Base-by-base conservation (phyloP, 2,113 vertebrate genomes). In the Leiothrix lutea region DNA sequence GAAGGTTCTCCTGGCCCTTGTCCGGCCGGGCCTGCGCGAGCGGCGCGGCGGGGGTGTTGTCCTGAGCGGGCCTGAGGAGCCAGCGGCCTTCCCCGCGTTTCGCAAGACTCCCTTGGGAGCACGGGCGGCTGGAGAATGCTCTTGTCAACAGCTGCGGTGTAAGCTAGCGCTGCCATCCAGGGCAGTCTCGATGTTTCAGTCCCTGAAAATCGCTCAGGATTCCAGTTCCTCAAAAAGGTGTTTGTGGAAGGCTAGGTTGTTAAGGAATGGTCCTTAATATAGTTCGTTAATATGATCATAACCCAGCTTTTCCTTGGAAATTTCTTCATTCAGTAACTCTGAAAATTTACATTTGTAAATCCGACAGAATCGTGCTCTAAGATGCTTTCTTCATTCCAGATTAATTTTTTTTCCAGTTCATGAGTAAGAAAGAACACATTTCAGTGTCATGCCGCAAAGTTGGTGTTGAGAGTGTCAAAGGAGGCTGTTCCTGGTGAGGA, bases 281-380 rank as follows among this genome's bases (percentile, higher is more conserved):
- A 45, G n/a, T 2, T 78, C 2, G 5, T 28, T 42, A 9, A 4
- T 53, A 24, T 51, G 40, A 28, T 56, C 8, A 0, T 51, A 58
- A 12, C 20, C 9, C 11, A 14, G 26, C 4, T 53, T 87, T 3
- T 31, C 2, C 2, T 11, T 35, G 23, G 6, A 4, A 24, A 1
- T 42, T 35, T 42, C 17, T 61, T 51, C 2, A 5, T 48, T 42
- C 9, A 10, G 7, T 28, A 48, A 44, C 9, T 17, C 36, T 28
- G 50, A 38, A 50, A 73, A 73, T n/a, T 24, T 1, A 9, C 28
- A 53, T 38, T 1, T 15, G 14, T 57, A 61, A n/a, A 24, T n/a
- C 21, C 8, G 60, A 33, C 19, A 2, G 22, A 12, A 16, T 36
- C 28, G 44, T 58, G 9, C 26, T 92, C 15, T 45, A 31, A 35